Evolutionary conservation across 2,797 vertebrate species (phyloP), one percentile per base, ranked within the genome.

Genomic region (Gambusia yucatana): DNA sequence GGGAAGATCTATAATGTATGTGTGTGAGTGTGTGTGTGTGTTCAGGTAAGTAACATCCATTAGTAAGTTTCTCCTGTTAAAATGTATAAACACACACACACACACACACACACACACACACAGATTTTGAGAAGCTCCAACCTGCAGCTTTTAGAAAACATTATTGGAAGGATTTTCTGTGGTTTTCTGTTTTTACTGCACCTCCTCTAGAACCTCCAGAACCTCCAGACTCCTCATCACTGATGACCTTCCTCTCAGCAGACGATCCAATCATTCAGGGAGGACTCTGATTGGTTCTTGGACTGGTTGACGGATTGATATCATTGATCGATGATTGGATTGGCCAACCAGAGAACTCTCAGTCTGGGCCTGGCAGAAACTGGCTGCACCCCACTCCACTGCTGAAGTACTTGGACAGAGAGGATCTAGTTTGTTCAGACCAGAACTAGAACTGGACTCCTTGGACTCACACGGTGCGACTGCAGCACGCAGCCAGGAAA

Each of bases 1-100:
- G 82, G 85, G 85, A 77, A 88, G 83, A 91, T 92, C 87, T 88
- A 90, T 91, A 88, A 88, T 91, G 84, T 91, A 86, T 82, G 79
- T 85, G 69, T 81, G 69, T 78, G 78, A 50, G 76, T 78, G 14
- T 73, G 77, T 77, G 76, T 77, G 55, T 88, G 90, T 84, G 67
- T 85, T 25, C 50, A 52, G 50, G 50, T 52, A 52, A 52, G 50
- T 52, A 52, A 52, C 50, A 52, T 52, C 50, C 50, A 52, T 52
- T 52, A 52, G 55, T 57, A n/a, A n/a, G 82, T 85, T 84, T 82
- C 75, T 63, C 82, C 72, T 76, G 84, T 91, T 82, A 86, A 91
- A 87, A 78, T 86, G 28, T 10, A 87, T 52, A 87, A 90, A 89
- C 76, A 25, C 50, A 25, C 22, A 22, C 55, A 89, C 76, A 25